phyloP scores from a whole-genome alignment of 2,797 vertebrate genomes.

The Macroramphosus scolopax region DNA sequence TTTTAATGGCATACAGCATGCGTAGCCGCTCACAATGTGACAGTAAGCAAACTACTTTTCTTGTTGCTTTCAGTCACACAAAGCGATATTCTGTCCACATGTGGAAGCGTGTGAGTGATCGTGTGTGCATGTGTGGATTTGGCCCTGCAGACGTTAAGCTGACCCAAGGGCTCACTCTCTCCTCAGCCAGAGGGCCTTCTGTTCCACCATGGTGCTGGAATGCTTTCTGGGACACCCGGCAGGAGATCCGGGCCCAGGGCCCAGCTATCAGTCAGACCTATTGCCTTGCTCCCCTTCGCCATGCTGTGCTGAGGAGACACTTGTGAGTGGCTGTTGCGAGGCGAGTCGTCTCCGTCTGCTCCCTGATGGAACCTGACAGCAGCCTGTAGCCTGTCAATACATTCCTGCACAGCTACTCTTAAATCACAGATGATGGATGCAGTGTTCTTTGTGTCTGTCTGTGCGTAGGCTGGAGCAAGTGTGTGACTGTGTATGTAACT shows the following conservation, averaged over 20 bases:
- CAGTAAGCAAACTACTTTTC: constrained; percentile 50
- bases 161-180: constrained; percentile 21
- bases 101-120: constrained; percentile 17
- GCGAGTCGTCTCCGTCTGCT: constrained; percentile 35
- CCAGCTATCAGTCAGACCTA: constrained; percentile 48
- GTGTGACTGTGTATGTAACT: constrained; percentile 6
- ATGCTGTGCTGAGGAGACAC: constrained; percentile 24
- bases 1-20: constrained; percentile 60
- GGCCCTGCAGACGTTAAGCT: too few species aligned
- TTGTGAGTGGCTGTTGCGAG: constrained; percentile 17
- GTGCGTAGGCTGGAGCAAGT: constrained; percentile 5
- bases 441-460: constrained; percentile 11
- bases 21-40: constrained; percentile 46
- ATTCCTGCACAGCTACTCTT: constrained; percentile 49
- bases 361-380: constrained; percentile 52
- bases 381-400: constrained; percentile 51
- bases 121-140: constrained; percentile 20
- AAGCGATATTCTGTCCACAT: too few species aligned
- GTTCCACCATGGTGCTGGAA: constrained; percentile 38
- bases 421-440: constrained; percentile 41
- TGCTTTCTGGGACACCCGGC: constrained; percentile 50
- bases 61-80: too few species aligned
- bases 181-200: constrained; percentile 32
- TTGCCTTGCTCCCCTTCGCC: constrained; percentile 27
- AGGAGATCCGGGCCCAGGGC: constrained; percentile 31